Evolutionary conservation across 2,888 invertebrate species (phyloP).

Genomic region (Blastobasis adustella): DNA sequence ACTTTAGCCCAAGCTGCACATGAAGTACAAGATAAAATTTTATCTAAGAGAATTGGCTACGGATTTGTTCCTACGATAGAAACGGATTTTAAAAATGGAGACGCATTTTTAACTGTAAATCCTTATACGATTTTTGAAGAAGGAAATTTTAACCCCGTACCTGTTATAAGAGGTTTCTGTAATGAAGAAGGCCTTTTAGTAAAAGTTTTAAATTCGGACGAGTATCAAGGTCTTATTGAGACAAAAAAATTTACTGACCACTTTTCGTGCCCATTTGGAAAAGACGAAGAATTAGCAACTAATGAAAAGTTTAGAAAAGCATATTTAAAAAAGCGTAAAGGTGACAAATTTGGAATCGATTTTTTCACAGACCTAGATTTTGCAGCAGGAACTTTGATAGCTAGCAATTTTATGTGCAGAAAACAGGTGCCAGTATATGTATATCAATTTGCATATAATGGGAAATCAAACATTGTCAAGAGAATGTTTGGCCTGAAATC

Average conservation of each 20-base stretch:
- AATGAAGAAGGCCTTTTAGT: conserved; percentile 56
- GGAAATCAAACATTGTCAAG: conserved; percentile 28
- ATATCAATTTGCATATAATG: conserved; percentile 39
- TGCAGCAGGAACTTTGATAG: conserved; percentile 29
- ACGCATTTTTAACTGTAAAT: conserved; percentile 30
- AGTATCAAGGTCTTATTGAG: conserved; percentile 22
- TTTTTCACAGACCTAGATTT: conserved; percentile 42
- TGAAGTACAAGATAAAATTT: conserved; percentile 7
- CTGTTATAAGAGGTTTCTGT: conserved; percentile 64
- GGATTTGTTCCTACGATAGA: conserved; percentile 45
- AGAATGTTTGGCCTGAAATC: conserved; percentile 18
- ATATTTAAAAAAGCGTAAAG: conserved; percentile 16
- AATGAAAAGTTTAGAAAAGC: conserved; percentile 16
- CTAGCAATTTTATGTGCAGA: conserved; percentile 21
- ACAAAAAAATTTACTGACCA: conserved; percentile 25
- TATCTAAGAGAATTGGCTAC: conserved; percentile 23
- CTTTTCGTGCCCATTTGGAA: conserved; percentile 24
- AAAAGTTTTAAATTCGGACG: conserved; percentile 21
- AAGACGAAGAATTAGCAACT: conserved; percentile 15
- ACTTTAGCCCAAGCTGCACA: conserved; percentile 15
- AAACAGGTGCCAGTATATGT: conserved; percentile 27
- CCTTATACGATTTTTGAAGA: conserved; percentile 51
- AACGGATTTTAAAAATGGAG: conserved; percentile 31
- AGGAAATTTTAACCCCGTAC: conserved; percentile 47
- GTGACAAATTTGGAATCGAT: conserved; percentile 26